phyloP scores from a whole-genome alignment of 2,888 invertebrate species.

The Pardosa pseudoannulata region DNA sequence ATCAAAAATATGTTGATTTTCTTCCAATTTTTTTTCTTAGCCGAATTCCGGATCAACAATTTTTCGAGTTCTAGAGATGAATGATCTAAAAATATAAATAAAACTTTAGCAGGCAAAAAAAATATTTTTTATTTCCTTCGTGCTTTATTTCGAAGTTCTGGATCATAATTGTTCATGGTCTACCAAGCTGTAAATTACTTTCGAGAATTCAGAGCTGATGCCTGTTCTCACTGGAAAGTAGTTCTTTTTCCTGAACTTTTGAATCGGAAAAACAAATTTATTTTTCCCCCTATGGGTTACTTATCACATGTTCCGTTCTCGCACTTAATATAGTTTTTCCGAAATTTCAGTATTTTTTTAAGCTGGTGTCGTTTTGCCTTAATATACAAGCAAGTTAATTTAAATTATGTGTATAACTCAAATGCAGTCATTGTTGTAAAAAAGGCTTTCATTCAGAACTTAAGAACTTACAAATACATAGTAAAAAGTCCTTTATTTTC shows the following conservation, averaged over 20 bases:
- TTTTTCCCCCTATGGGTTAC: background rate
- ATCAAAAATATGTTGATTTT: background rate
- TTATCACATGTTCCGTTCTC: background rate
- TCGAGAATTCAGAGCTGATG: background rate
- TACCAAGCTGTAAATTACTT: slow-evolving; percentile 5
- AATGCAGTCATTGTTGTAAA: no score
- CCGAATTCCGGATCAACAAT: background rate
- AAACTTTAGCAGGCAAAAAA: background rate
- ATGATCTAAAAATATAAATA: background rate
- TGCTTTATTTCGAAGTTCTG: background rate
- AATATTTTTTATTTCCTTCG: background rate
- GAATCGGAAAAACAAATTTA: background rate
- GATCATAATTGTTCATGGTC: background rate
- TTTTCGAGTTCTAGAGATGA: background rate
- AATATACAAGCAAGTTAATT: no score
- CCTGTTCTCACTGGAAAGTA: background rate
- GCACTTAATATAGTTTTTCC: no score
- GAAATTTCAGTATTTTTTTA: no score
- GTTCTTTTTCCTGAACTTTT: no score
- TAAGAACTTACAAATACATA: no score
- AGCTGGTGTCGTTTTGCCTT: no score
- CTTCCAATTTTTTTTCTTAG: background rate
- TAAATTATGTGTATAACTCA: no score
- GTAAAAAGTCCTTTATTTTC: no score
- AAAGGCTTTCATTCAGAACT: no score